A percentile compares a stretch with the other conserved stretches of the same genome.
Evolutionary conservation across 2,797 vertebrate species (phyloP).

Genomic region (Glossophaga mutica): DNA sequence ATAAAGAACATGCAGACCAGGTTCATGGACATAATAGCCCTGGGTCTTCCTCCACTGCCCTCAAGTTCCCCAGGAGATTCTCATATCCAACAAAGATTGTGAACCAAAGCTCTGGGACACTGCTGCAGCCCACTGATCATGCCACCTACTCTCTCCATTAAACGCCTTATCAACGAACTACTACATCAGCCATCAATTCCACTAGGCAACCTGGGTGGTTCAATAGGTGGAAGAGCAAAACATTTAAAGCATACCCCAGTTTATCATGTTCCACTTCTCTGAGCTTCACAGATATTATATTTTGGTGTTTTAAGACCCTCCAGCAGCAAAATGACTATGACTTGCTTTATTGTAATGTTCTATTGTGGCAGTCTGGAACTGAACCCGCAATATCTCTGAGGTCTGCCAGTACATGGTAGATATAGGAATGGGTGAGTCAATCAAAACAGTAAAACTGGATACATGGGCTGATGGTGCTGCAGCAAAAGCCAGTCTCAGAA

Average conservation of each 20-base stretch:
- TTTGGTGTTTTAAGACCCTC: background rate
- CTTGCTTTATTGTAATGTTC: too few species aligned
- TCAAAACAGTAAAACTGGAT: background rate
- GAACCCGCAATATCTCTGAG: background rate
- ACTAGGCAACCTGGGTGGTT: background rate
- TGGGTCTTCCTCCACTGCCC: background rate
- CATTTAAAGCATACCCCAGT: background rate
- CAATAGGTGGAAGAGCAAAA: background rate
- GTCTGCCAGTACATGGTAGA: background rate
- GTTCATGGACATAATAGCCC: background rate
- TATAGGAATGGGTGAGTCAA: background rate
- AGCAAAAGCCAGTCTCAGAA: background rate
- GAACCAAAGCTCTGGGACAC: background rate
- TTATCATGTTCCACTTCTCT: background rate
- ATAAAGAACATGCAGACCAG: background rate
- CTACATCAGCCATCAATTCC: background rate
- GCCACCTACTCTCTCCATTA: background rate
- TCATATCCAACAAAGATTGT: background rate
- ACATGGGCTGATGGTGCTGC: fast-evolving
- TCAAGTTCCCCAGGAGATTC: background rate
- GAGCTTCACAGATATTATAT: background rate
- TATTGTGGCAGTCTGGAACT: background rate
- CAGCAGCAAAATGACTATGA: background rate
- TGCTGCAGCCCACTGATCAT: background rate
- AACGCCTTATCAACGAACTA: background rate